These are phyloP conservation scores for Vespertilio murinus DNA, from an alignment of 2,797 vertebrate genomes.

Conservation along the genomic window DNA sequence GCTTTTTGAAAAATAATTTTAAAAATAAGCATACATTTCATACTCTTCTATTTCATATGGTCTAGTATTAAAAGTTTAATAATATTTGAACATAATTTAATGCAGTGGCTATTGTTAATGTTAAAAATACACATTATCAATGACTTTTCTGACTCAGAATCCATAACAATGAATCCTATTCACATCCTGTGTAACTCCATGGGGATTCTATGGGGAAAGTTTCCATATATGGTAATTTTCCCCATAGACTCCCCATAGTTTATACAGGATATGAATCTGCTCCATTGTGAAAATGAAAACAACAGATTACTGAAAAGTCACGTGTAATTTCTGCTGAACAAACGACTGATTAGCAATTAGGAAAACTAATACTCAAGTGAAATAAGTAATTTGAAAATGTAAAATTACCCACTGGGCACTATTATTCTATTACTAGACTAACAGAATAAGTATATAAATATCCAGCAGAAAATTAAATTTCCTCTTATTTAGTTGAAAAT, in stretches of 20 bases:
- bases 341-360: constrained; percentile 52
- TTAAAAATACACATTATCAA: constrained; percentile 58
- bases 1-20: neutral
- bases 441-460: constrained; percentile 54
- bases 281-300: constrained; percentile 68
- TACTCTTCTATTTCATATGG: neutral
- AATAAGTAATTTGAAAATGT: constrained; percentile 53
- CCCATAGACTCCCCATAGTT: constrained; percentile 52
- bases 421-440: constrained; percentile 53
- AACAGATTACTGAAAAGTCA: constrained; percentile 58
- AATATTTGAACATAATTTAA: constrained; percentile 49
- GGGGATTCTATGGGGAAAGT: constrained; percentile 60
- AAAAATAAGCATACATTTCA: constrained; percentile 11
- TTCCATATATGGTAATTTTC: constrained; percentile 73
- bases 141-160: constrained; percentile 52
- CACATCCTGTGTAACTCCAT: constrained; percentile 72
- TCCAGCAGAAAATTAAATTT: constrained; percentile 2
- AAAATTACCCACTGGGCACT: constrained; percentile 42
- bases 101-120: constrained; percentile 6
- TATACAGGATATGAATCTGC: constrained; percentile 77
- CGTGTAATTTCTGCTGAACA: constrained; percentile 55
- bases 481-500: constrained; percentile 48
- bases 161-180: constrained; percentile 64
- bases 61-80: constrained; percentile 22
- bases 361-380: constrained; percentile 36